Evolutionary conservation across 2,888 invertebrate species (phyloP).

Genomic region (Dioctria rufipes): DNA sequence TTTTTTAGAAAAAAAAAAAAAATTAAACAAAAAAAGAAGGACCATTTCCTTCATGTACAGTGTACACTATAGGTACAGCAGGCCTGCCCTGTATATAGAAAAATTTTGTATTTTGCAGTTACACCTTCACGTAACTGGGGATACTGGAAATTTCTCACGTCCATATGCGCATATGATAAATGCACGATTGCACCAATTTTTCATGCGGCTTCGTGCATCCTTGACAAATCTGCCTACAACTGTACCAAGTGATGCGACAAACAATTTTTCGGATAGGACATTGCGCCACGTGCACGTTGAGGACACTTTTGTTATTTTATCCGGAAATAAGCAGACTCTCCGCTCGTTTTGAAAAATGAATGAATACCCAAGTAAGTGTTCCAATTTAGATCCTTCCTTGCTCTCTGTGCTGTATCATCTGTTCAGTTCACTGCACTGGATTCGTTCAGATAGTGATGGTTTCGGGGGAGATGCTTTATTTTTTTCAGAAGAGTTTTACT

Average conservation of each 20-base stretch:
- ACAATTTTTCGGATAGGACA: conserved; percentile 47
- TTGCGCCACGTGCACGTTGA: conserved; percentile 45
- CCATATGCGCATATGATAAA: conserved; percentile 50
- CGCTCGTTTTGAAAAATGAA: conserved; percentile 24
- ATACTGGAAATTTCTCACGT: conserved; percentile 14
- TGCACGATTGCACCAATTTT: conserved; percentile 51
- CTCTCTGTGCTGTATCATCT: too few species aligned
- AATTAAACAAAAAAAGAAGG: too few species aligned
- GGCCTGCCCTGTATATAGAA: not conserved
- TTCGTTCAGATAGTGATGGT: too few species aligned
- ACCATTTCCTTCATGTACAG: too few species aligned
- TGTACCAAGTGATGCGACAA: conserved; percentile 43
- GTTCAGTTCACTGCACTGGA: too few species aligned
- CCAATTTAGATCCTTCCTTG: conserved; percentile 10
- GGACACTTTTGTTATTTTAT: conserved; percentile 47
- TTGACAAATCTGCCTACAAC: conserved; percentile 29
- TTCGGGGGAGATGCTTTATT: too few species aligned
- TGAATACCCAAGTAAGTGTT: conserved; percentile 44
- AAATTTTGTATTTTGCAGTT: conserved; percentile 42
- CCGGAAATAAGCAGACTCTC: conserved; percentile 43
- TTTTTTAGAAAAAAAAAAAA: not conserved
- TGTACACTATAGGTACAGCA: too few species aligned
- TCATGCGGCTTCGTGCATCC: conserved; percentile 44
- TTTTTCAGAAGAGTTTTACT: too few species aligned
- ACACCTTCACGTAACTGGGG: conserved; percentile 42